Percentiles rank a stretch among this genome's conserved stretches.
These are phyloP conservation scores for Probaryconus sp. DNA, from an alignment of 1,140 invertebrate genomes.

Conservation along the genomic window DNA sequence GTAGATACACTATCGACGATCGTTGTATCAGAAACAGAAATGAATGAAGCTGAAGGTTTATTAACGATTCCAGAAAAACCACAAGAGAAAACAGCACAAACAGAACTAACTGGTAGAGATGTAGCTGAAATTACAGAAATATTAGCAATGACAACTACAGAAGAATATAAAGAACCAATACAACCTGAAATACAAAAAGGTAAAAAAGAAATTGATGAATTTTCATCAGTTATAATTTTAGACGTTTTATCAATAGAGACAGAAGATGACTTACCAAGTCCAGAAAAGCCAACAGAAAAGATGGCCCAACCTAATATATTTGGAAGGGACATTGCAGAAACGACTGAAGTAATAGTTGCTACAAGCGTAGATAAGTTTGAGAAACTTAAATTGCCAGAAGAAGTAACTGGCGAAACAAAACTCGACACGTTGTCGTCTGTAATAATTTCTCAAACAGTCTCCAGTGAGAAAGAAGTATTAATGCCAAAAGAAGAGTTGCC, in stretches of 20 bases:
- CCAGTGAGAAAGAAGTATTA: slow-evolving; percentile 59
- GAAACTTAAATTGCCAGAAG: slow-evolving; percentile 45
- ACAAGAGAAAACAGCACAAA: slow-evolving; percentile 52
- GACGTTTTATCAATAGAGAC: slow-evolving; percentile 63
- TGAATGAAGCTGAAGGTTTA: slow-evolving; percentile 60
- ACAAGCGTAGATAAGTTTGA: slow-evolving; percentile 53
- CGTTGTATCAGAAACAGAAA: slow-evolving; percentile 58
- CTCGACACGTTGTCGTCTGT: slow-evolving; percentile 52
- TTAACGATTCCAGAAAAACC: slow-evolving; percentile 46
- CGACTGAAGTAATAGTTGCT: slow-evolving; percentile 62
- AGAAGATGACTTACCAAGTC: slow-evolving; percentile 49
- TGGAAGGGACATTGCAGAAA: slow-evolving; percentile 70
- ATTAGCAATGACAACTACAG: slow-evolving; percentile 47
- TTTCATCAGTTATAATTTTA: slow-evolving; percentile 58
- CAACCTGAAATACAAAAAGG: slow-evolving; percentile 36
- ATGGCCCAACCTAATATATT: slow-evolving; percentile 49
- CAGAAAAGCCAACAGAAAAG: slow-evolving; percentile 43
- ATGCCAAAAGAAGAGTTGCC: slow-evolving; percentile 40
- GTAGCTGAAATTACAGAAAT: slow-evolving; percentile 63
- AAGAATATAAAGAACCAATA: slow-evolving; percentile 28
- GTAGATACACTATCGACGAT: slow-evolving; percentile 65
- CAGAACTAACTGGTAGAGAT: slow-evolving; percentile 62
- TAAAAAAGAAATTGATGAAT: slow-evolving; percentile 56
- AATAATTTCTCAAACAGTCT: slow-evolving; percentile 53
- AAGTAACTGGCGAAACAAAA: slow-evolving; percentile 56